phyloP scores from a whole-genome alignment of 2,888 invertebrate species.

The Vannuccia rotundouncinata region DNA sequence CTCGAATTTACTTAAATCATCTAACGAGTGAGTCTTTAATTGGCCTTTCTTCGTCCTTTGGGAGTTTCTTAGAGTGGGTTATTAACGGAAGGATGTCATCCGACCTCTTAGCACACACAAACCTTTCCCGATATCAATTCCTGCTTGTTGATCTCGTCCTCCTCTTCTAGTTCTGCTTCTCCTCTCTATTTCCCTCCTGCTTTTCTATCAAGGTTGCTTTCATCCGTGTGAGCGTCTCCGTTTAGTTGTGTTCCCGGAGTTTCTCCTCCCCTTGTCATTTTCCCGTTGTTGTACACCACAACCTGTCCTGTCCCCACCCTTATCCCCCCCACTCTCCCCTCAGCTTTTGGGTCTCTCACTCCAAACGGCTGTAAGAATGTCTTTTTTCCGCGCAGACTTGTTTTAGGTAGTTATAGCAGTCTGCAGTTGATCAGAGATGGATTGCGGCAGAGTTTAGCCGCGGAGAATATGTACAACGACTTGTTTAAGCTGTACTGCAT shows the following conservation, averaged over 20 bases:
- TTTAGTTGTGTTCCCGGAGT: background rate
- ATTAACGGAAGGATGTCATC: constrained; percentile 26
- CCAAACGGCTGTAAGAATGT: background rate
- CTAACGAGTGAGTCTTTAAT: constrained; percentile 23
- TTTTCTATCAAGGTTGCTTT: background rate
- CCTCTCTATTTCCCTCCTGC: background rate
- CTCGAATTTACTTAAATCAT: background rate
- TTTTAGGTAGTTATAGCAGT: background rate
- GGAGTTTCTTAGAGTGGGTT: background rate
- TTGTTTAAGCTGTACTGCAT: background rate
- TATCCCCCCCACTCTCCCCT: background rate
- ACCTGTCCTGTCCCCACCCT: background rate
- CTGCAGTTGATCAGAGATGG: background rate
- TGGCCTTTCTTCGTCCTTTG: background rate
- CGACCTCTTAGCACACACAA: constrained; percentile 20
- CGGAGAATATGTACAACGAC: background rate
- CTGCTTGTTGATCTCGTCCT: constrained; percentile 14
- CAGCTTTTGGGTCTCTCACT: background rate
- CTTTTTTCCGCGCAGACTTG: background rate
- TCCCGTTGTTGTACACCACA: background rate
- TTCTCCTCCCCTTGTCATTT: background rate
- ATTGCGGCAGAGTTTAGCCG: background rate
- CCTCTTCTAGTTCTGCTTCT: background rate
- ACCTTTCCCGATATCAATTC: constrained; percentile 1
- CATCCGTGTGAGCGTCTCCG: constrained; percentile 1